These are phyloP conservation scores for Scelioninae gen. 2 DNA, from an alignment of 2,888 invertebrate genomes.

Conservation along the genomic window DNA sequence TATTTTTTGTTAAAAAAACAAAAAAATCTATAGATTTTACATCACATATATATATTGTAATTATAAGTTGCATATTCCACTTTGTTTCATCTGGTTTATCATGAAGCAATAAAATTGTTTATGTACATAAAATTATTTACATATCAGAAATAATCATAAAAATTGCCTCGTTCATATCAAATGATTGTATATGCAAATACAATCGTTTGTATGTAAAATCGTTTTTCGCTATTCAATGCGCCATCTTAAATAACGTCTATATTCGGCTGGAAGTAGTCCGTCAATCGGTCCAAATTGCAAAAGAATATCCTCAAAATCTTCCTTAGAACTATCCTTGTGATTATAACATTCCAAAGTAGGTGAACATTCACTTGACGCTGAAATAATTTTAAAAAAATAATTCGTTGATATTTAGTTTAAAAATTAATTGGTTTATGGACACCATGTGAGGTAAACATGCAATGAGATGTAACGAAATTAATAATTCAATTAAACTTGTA, in stretches of 20 bases:
- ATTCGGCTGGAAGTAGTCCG: slow-evolving; percentile 30
- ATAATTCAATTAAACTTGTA: too few relatives aligned
- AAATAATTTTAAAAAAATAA: slow-evolving; percentile 20
- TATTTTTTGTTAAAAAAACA: too few relatives aligned
- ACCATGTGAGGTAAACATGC: too few relatives aligned
- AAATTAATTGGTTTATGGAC: too few relatives aligned
- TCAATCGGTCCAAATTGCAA: slow-evolving; percentile 13
- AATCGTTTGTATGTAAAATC: neutral
- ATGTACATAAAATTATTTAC: too few relatives aligned
- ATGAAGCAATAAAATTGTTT: too few relatives aligned
- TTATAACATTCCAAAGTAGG: slow-evolving; percentile 9
- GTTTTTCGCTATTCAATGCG: slow-evolving; percentile 14
- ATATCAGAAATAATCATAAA: neutral
- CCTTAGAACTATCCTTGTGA: slow-evolving; percentile 16
- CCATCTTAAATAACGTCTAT: slow-evolving; percentile 37
- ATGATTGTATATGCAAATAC: neutral
- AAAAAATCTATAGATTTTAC: too few relatives aligned
- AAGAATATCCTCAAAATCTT: slow-evolving; percentile 21
- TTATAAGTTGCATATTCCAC: too few relatives aligned
- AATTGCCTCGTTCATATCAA: slow-evolving; percentile 11
- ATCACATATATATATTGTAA: too few relatives aligned
- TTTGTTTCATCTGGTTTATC: too few relatives aligned
- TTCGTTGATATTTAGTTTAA: neutral
- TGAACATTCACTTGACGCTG: slow-evolving; percentile 18
- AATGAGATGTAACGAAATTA: too few relatives aligned